A percentile compares a stretch with the other conserved stretches of the same genome.
These are phyloP conservation scores for Augochlora pura DNA, from an alignment of 1,140 invertebrate species.

Conservation along the genomic window DNA sequence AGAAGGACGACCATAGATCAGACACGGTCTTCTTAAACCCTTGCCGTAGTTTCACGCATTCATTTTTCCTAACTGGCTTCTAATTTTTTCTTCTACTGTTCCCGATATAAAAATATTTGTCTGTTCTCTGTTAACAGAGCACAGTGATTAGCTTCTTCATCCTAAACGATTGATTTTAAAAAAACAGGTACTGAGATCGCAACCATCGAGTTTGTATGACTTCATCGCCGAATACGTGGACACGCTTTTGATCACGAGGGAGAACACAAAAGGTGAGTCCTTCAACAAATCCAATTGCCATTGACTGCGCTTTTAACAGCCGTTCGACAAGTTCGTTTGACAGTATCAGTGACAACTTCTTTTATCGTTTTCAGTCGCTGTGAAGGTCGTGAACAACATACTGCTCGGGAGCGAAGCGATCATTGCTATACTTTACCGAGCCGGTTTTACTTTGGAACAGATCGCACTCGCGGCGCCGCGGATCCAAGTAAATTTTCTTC, in stretches of 20 bases:
- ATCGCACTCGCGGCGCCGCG: constrained; percentile 73
- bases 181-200: constrained; percentile 81
- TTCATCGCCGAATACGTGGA: constrained; percentile 87
- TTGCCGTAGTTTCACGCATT: too few species aligned
- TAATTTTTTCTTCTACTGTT: too few species aligned
- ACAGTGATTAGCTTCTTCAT: too few species aligned
- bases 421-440: constrained; percentile 71
- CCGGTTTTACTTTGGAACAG: constrained; percentile 75
- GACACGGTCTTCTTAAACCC: too few species aligned
- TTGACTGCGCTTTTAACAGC: not conserved
- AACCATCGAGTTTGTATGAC: constrained; percentile 82
- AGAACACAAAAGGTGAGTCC: constrained; percentile 80
- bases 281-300: not conserved
- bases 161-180: not conserved
- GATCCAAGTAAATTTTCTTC: constrained; percentile 68
- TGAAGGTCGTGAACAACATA: constrained; percentile 78
- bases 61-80: too few species aligned
- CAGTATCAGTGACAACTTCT: not conserved
- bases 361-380: constrained; percentile 71
- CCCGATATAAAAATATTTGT: too few species aligned
- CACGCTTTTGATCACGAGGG: constrained; percentile 84
- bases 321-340: too few species aligned
- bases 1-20: too few species aligned
- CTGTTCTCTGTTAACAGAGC: too few species aligned
- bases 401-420: constrained; percentile 74